phyloP scores from a whole-genome alignment of 2,888 invertebrate genomes.

The Neria commutata region DNA sequence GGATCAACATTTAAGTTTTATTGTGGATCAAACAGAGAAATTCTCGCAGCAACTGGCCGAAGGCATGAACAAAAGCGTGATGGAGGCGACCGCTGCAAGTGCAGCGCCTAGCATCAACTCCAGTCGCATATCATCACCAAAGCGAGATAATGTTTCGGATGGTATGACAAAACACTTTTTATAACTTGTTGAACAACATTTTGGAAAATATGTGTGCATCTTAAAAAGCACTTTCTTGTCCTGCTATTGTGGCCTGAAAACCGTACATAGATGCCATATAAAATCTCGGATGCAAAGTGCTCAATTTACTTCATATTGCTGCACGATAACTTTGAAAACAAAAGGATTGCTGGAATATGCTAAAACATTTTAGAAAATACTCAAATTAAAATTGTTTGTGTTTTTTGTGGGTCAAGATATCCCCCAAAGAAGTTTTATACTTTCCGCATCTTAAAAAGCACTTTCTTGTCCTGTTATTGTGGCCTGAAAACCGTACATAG shows the following conservation, averaged over 20 bases:
- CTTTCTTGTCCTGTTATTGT: slow-evolving; percentile 36
- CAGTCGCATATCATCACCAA: slow-evolving; percentile 63
- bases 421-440: no score
- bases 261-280: slow-evolving; percentile 29
- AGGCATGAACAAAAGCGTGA: slow-evolving; percentile 73
- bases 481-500: slow-evolving; percentile 45
- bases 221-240: slow-evolving; percentile 33
- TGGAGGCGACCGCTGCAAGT: slow-evolving; percentile 42
- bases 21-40: slow-evolving; percentile 97
- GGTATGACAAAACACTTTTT: no score
- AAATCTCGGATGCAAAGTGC: slow-evolving; percentile 16
- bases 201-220: slow-evolving; percentile 1
- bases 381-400: slow-evolving; percentile 6
- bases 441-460: slow-evolving; percentile 20
- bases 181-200: no score
- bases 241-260: slow-evolving; percentile 27
- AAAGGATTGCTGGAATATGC: not conserved
- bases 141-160: slow-evolving; percentile 63
- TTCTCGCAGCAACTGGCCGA: slow-evolving; percentile 91
- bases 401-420: no score
- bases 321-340: no score
- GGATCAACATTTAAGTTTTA: slow-evolving; percentile 95
- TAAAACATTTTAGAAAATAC: not conserved
- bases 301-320: not conserved
- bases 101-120: slow-evolving; percentile 63